Base-by-base conservation (phyloP, 1,140 invertebrate species). In the Cyclargus thomasi region DNA sequence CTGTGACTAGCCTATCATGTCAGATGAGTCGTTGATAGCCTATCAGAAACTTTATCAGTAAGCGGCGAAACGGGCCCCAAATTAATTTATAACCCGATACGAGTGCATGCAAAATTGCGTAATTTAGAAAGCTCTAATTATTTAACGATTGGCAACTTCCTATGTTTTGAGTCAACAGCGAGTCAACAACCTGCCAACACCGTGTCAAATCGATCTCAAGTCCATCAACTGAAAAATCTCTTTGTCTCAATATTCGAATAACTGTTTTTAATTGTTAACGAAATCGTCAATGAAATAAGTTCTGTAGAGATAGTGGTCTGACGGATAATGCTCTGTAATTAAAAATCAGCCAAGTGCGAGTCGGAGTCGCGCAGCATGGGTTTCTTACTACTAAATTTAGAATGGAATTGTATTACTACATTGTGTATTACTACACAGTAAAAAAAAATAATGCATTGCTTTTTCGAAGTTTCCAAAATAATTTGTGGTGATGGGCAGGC, bases 131-230 rank as follows among this genome's bases (percentile, higher is more conserved):
- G 55, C 18, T 21, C 10, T 59, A 18, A 20, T 21, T 21, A 59
- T 21, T 59, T 59, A 59, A 59, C 53, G 18, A 17, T 55, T 55
- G 17, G 55, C 20, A 11, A 59, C 18, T 59, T 59, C 55, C 55
- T 59, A 10, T 20, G 18, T 47, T 47, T 47, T 11, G 18, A 59
- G 55, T 18, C 55, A 59, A 59, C 55, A 47, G 11, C 14, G 22
- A 53, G 65, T n/a, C 23, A 66, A 66, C 17, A 35, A 66, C 53
- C 65, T 53, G 63, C 29, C 64, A n/a, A 21, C 23, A 69, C 68
- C 70, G 69, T 66, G 64, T 22, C 71, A 63, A 75, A 79, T 76
- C n/a, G n/a, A n/a, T n/a, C n/a, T n/a, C 65, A 64, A 71, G 65
- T 29, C 71, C 69, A 47, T 69, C 55, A 74, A 65, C 68, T 72